Evolutionary conservation across 2,113 vertebrate species (phyloP).

Genomic region (Anhinga anhinga): DNA sequence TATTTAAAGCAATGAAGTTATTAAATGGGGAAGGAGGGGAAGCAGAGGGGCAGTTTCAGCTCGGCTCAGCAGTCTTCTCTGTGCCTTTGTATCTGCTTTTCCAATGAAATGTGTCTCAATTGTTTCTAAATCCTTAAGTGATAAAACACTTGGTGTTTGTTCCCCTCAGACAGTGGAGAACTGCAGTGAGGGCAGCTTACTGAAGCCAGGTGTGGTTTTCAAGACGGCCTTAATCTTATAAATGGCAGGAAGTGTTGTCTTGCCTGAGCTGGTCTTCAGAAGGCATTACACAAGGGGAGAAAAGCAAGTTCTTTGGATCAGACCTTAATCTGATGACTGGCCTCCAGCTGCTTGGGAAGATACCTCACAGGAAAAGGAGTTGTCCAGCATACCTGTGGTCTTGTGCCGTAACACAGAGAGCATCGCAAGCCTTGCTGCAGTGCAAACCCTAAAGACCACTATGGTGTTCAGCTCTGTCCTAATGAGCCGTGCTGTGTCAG

Average conservation of each 20-base stretch:
- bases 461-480: not conserved
- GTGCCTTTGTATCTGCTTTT: not conserved
- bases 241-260: not conserved
- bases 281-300: not conserved
- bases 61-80: not conserved
- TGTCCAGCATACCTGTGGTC: too few relatives aligned
- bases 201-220: not conserved
- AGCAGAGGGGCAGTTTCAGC: not conserved
- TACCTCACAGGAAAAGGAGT: accelerated
- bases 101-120: not conserved
- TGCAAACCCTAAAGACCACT: not conserved
- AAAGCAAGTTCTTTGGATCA: not conserved
- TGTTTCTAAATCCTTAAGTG: not conserved
- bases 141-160: not conserved
- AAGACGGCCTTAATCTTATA: not conserved
- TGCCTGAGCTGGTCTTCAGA: not conserved
- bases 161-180: not conserved
- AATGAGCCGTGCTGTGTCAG: accelerated
- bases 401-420: accelerated
- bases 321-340: not conserved
- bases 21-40: not conserved
- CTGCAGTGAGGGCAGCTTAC: not conserved
- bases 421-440: not conserved
- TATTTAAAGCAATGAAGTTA: not conserved
- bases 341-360: not conserved